Base-by-base conservation (phyloP, 2,113 vertebrate species). In the Oenanthe oenanthe region DNA sequence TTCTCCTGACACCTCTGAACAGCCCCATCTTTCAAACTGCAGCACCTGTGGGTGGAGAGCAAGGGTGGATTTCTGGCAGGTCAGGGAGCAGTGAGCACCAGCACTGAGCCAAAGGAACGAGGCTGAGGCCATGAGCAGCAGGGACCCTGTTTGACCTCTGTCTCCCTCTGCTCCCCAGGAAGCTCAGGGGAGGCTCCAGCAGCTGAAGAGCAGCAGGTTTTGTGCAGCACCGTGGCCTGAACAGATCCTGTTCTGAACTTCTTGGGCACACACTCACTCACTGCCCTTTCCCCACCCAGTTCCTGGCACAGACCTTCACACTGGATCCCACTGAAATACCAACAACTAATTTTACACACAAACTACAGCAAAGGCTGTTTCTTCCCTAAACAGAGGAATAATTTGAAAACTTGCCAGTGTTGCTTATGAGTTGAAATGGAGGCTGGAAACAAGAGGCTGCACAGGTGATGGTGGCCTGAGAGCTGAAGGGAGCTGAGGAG, bases 11-110 rank as follows among this genome's bases (percentile, higher is more conserved):
- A 29, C 32, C 66, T 67, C 36, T n/a, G 53, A 45, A 60, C 11
- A 48, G 48, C 26, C 50, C 29, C 71, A 32, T n/a, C 78, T 53
- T 51, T 31, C 78, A 13, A 65, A 82, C n/a, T 31, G 70, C 79
- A 72, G 71, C 62, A 32, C 17, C 38, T 25, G 48, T 12, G 31
- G 70, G 61, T n/a, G 57, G 16, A 26, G 31, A 85, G 22, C n/a
- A 56, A 48, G 19, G 9, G 25, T 9, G 0, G 0, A 11, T 38
- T 82, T 40, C 68, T 70, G 36, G 28, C 73, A 58, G 63, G 3
- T 20, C 42, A 70, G 63, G 54, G 71, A n/a, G 48, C 31, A 43
- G 28, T 21, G n/a, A 47, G 40, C 65, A 85, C 25, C 31, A 56
- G 13, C 8, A 5, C 14, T 28, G 24, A 45, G 51, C 17, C 22